Percentiles rank a stretch among this genome's conserved stretches.
Conservation (phyloP, 2,797 vertebrate genomes). For the Falco naumanni region DNA sequence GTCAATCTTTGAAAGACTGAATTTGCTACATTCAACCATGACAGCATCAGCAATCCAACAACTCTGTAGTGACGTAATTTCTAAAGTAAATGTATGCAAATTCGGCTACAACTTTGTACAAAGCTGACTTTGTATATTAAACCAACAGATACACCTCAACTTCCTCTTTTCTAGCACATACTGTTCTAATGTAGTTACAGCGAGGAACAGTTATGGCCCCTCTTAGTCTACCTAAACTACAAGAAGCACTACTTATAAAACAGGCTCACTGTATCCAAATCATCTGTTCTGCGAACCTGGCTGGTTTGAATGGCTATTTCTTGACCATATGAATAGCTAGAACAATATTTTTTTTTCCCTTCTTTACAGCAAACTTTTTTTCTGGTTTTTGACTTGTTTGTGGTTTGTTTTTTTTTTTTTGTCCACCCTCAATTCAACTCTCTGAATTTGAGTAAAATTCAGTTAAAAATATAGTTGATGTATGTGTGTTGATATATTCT, state of each 20-base stretch:
- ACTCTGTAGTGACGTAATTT: background rate
- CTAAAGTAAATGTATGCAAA: background rate
- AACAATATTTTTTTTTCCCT: background rate
- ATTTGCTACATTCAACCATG: background rate
- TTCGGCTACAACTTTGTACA: background rate
- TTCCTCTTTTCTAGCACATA: background rate
- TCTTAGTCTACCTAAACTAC: background rate
- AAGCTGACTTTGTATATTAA: background rate
- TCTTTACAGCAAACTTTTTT: background rate
- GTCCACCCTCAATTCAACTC: background rate
- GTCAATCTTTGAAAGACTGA: background rate
- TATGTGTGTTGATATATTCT: background rate
- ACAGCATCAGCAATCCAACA: background rate
- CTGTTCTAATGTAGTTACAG: background rate
- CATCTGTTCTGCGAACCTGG: background rate
- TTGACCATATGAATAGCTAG: background rate
- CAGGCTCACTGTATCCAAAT: background rate
- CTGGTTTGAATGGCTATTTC: background rate
- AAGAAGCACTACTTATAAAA: background rate
- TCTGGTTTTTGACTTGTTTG: background rate
- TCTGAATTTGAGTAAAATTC: background rate
- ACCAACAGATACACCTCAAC: background rate
- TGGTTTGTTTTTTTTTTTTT: no score
- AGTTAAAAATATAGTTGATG: background rate
- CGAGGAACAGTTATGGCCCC: background rate